Evolutionary conservation across 2,797 vertebrate genomes (phyloP), one percentile per base, ranked within the genome.

Genomic region (Sphenodon punctatus): DNA sequence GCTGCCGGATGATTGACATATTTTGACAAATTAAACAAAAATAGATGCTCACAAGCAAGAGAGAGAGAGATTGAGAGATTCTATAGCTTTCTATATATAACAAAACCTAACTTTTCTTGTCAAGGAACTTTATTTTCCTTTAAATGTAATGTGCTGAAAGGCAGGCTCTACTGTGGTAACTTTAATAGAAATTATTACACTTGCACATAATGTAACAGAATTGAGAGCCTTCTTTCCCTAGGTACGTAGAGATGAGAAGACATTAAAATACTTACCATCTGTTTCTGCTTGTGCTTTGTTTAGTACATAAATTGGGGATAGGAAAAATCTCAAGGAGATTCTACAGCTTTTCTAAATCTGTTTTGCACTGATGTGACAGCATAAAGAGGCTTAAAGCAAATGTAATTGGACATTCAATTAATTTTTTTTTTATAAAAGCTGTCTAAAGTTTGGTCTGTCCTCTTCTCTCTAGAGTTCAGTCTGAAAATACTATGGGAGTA

Each of bases 1-100:
- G 8, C 39, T 91, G 61, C 80, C 82, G 75, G 43, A 34, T 88
- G 66, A 92, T n/a, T 79, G 80, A 41, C 69, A 64, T 78, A 79
- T 90, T 88, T 92, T 94, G 77, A 90, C 73, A 91, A 22, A 60
- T 80, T 89, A 88, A 77, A 30, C 66, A 82, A 87, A 89, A 92
- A 83, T 63, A 78, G 42, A 61, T 75, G 27, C 7, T 83, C 89
- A 76, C 10, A 76, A 32, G 19, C n/a, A 75, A 58, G 75, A 84
- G 10, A 56, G 34, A n/a, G n/a, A n/a, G n/a, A n/a, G n/a, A n/a
- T n/a, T n/a, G n/a, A n/a, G n/a, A n/a, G n/a, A n/a, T n/a, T n/a
- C n/a, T n/a, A n/a, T n/a, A n/a, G n/a, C n/a, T n/a, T n/a, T n/a
- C n/a, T n/a, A n/a, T n/a, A 78, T 67, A 82, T 49, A 85, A 60